phyloP scores from a whole-genome alignment of 2,113 vertebrate genomes.

The Chauna torquata region DNA sequence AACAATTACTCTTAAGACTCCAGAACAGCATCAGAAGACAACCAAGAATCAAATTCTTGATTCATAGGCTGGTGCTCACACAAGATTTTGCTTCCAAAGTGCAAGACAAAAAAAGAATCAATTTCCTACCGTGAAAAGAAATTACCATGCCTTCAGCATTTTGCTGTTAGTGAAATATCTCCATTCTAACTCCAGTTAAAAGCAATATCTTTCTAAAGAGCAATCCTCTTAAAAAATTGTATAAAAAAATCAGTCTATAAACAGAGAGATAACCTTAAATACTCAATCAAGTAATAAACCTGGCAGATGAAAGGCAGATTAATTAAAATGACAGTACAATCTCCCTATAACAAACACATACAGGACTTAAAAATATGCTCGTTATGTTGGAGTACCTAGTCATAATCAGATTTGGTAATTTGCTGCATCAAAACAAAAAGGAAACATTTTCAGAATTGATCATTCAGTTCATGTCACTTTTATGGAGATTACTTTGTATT shows the following conservation, averaged over 20 bases:
- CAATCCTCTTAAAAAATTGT: neutral
- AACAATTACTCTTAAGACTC: neutral
- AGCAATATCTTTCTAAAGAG: neutral
- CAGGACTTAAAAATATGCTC: neutral
- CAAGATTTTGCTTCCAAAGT: neutral
- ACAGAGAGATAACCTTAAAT: neutral
- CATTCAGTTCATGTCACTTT: conserved; percentile 63
- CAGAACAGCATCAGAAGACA: neutral
- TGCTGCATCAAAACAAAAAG: conserved; percentile 64
- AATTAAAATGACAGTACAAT: conserved; percentile 45
- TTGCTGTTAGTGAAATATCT: neutral
- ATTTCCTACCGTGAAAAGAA: neutral
- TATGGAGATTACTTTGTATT: conserved; percentile 69
- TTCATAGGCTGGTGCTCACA: neutral
- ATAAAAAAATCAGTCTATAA: conserved; percentile 19
- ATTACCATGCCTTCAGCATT: neutral
- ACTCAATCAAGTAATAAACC: conserved; percentile 52
- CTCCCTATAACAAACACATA: neutral
- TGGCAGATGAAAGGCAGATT: conserved; percentile 29
- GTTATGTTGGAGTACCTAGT: conserved; percentile 48
- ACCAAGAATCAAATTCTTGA: neutral
- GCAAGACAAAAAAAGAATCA: neutral
- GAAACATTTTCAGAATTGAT: conserved; percentile 71
- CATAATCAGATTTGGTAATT: conserved; percentile 72
- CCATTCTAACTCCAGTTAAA: neutral